A percentile compares a stretch with the other conserved stretches of the same genome.
Conservation (phyloP, 2,113 vertebrate species). For the Phoxinus phoxinus region DNA sequence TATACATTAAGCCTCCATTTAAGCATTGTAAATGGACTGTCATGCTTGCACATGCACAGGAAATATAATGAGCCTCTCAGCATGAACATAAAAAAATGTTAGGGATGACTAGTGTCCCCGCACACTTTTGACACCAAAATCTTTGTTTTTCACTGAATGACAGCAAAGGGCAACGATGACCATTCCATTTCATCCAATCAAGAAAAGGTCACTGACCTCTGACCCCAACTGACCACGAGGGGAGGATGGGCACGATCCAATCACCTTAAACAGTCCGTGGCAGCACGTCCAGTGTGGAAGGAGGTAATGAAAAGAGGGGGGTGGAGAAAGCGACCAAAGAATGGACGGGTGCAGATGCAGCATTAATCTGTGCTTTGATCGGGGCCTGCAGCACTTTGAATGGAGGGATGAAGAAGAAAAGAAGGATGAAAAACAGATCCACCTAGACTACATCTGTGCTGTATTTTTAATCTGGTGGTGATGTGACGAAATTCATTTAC, state of each 20-base stretch:
- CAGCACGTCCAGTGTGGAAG: slow-evolving; percentile 62
- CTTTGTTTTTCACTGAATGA: slow-evolving; percentile 44
- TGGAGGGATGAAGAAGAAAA: slow-evolving; percentile 52
- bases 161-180: slow-evolving; percentile 51
- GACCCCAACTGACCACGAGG: slow-evolving; percentile 67
- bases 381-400: slow-evolving; percentile 65
- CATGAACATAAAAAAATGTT: background rate
- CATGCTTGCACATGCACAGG: background rate
- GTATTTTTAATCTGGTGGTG: slow-evolving; percentile 1
- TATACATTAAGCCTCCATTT: background rate
- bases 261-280: slow-evolving; percentile 79
- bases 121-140: slow-evolving; percentile 32
- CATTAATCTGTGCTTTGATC: slow-evolving; percentile 73
- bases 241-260: slow-evolving; percentile 72
- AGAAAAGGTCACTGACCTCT: slow-evolving; percentile 71
- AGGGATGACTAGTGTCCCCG: background rate
- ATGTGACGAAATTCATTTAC: slow-evolving; percentile 32
- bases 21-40: background rate
- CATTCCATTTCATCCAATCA: slow-evolving; percentile 63
- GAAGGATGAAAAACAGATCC: slow-evolving; percentile 29
- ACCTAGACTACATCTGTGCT: slow-evolving; percentile 66
- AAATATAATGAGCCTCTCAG: background rate
- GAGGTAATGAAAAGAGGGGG: slow-evolving; percentile 51
- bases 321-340: slow-evolving; percentile 56
- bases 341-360: slow-evolving; percentile 53